Evolutionary conservation across 2,113 vertebrate species (phyloP).

Genomic region (Protobothrops flavoviridis): DNA sequence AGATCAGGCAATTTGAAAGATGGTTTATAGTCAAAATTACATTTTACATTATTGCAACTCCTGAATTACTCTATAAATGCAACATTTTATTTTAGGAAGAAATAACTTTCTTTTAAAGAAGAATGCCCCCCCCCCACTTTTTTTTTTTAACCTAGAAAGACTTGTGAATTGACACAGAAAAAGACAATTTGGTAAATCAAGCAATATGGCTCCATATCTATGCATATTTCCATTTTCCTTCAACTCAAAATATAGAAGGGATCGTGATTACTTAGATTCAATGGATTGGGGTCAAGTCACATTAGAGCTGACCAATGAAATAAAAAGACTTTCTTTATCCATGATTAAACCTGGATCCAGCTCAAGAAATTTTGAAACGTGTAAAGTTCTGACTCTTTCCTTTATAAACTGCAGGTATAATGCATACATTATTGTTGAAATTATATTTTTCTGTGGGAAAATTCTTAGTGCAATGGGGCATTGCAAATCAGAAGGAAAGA

Average conservation of each 20-base stretch:
- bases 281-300: not conserved
- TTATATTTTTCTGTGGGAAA: not conserved
- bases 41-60: conserved; percentile 39
- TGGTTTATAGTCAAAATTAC: conserved; percentile 48
- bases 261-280: not conserved
- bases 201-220: not conserved
- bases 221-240: not conserved
- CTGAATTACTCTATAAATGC: conserved; percentile 11
- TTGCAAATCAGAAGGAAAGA: not conserved
- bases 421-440: not conserved
- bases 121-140: no score
- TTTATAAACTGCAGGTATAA: no score
- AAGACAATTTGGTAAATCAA: rapidly evolving
- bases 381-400: no score
- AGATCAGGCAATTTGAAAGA: conserved; percentile 60
- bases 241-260: not conserved
- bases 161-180: not conserved
- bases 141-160: not conserved
- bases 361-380: not conserved
- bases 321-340: not conserved
- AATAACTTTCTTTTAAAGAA: not conserved
- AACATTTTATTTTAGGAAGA: conserved; percentile 8
- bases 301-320: not conserved
- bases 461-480: not conserved
- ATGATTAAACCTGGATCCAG: not conserved